Percentiles rank a stretch among this genome's conserved stretches.
Conservation (phyloP, 2,113 vertebrate genomes). For the Geothlypis trichas region DNA sequence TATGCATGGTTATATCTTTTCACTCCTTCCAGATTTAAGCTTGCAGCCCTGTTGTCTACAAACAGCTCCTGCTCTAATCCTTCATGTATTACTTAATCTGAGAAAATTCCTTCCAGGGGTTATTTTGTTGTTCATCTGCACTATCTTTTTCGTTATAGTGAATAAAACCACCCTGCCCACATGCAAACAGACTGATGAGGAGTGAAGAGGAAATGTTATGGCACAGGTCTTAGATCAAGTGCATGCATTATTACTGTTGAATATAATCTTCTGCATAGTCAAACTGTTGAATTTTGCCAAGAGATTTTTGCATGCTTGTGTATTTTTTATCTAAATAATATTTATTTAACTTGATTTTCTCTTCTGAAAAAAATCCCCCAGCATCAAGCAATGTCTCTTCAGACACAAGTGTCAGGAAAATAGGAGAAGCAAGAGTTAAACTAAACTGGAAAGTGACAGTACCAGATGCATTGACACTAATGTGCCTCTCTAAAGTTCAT, state of each 20-base stretch:
- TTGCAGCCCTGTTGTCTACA: background rate
- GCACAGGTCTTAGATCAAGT: background rate
- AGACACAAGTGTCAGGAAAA: background rate
- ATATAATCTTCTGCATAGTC: background rate
- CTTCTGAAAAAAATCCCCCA: background rate
- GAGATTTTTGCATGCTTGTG: background rate
- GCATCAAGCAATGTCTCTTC: background rate
- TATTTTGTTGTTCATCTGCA: background rate
- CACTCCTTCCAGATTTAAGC: background rate
- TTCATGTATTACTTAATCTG: background rate
- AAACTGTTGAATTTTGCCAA: background rate
- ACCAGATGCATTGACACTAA: slow-evolving; percentile 50
- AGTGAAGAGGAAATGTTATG: background rate
- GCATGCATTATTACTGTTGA: background rate
- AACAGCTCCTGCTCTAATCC: background rate
- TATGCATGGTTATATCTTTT: background rate
- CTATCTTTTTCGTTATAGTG: background rate
- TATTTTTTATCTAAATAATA: background rate
- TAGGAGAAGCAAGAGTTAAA: slow-evolving; percentile 34
- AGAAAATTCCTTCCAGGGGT: slow-evolving; percentile 1
- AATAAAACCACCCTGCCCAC: background rate
- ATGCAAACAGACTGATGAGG: background rate
- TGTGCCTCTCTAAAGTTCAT: slow-evolving; percentile 18
- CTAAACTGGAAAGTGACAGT: slow-evolving; percentile 22
- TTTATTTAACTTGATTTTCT: background rate